These are phyloP conservation scores for Argyrosomus japonicus DNA, from an alignment of 2,113 vertebrate genomes.

Conservation along the genomic window DNA sequence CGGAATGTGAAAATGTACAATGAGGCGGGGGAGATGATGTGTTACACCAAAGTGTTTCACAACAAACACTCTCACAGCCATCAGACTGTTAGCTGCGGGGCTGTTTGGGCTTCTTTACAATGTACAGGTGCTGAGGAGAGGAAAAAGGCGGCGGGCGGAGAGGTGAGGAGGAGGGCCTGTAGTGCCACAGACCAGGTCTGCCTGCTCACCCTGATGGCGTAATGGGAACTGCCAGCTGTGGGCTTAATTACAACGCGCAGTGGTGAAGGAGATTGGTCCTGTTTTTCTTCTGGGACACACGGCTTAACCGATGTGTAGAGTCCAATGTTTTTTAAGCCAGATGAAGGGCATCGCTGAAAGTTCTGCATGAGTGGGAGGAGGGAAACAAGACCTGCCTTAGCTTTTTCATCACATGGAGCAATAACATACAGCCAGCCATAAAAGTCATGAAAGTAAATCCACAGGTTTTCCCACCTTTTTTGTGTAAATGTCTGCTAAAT, in stretches of 20 bases:
- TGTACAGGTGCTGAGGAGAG: conserved; percentile 81
- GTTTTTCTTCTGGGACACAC: conserved; percentile 81
- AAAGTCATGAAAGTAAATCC: background rate
- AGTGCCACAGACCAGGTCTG: conserved; percentile 65
- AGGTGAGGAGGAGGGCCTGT: conserved; percentile 67
- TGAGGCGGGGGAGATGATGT: conserved; percentile 67
- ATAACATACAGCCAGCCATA: conserved; percentile 38
- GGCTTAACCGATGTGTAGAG: conserved; percentile 77
- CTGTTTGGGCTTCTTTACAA: conserved; percentile 79
- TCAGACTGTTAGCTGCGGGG: conserved; percentile 64
- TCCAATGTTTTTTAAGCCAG: conserved; percentile 77
- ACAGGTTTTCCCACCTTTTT: conserved; percentile 28
- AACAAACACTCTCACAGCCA: conserved; percentile 74
- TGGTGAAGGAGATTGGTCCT: conserved; percentile 75
- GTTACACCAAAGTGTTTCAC: conserved; percentile 79
- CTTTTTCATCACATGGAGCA: conserved; percentile 58
- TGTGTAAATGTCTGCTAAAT: background rate
- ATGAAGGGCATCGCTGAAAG: conserved; percentile 72
- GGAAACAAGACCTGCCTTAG: conserved; percentile 52
- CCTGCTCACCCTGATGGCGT: conserved; percentile 76
- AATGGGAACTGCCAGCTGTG: conserved; percentile 86
- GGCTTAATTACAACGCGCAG: conserved; percentile 80
- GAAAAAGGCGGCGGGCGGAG: conserved; percentile 36
- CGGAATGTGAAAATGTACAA: conserved; percentile 64
- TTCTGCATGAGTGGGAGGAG: conserved; percentile 60